These are phyloP conservation scores for Oryzias javanicus DNA, from an alignment of 2,113 vertebrate species.

Conservation along the genomic window DNA sequence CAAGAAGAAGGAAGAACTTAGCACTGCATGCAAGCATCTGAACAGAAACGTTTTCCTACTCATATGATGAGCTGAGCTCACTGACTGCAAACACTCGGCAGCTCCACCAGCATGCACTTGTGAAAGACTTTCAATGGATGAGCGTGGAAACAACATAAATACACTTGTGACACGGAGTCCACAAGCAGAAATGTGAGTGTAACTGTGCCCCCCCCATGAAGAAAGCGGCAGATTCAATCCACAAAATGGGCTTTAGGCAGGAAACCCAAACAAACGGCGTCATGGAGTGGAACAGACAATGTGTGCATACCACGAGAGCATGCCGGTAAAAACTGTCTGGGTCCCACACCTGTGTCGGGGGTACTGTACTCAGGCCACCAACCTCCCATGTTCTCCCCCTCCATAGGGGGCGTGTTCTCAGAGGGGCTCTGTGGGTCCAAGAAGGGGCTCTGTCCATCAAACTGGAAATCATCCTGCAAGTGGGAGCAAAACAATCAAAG, in stretches of 20 bases:
- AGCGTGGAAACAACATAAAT: conserved; percentile 44
- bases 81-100: conserved; percentile 75
- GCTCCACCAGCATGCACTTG: conserved; percentile 90
- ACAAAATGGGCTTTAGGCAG: too few species aligned
- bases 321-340: conserved; percentile 83
- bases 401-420: conserved; percentile 77
- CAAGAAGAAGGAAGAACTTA: conserved; percentile 4
- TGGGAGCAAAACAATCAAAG: not conserved
- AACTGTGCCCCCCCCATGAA: not conserved
- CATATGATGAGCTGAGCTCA: conserved; percentile 42
- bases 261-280: conserved; percentile 9
- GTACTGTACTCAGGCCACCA: conserved; percentile 94
- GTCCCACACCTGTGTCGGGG: conserved; percentile 88
- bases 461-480: conserved; percentile 83
- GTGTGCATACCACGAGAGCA: conserved; percentile 75
- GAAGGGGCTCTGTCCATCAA: conserved; percentile 75
- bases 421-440: conserved; percentile 70
- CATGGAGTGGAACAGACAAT: conserved; percentile 61
- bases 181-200: too few species aligned
- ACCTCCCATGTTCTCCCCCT: conserved; percentile 95
- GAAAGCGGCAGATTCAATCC: not conserved
- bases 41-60: conserved; percentile 36
- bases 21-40: conserved; percentile 41
- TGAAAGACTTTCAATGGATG: conserved; percentile 45
- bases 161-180: not conserved